Conservation (phyloP, 1,140 invertebrate genomes). For the Brachionus rubens region DNA sequence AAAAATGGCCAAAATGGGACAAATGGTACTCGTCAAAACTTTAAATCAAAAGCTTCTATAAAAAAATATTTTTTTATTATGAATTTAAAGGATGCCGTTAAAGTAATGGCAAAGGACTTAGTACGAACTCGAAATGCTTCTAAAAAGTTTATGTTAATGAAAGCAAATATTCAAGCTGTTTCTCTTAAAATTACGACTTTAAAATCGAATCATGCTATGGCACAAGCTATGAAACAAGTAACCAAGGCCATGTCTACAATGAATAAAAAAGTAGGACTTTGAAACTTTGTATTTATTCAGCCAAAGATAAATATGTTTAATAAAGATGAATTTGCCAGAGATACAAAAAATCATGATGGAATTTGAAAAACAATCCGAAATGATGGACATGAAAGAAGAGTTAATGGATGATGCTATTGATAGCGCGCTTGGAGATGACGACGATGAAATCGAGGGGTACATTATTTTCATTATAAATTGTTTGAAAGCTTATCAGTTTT, state of each 20-base stretch:
- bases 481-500: conserved; percentile 8
- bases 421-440: conserved; percentile 96
- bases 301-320: conserved; percentile 51
- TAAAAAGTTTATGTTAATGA: conserved; percentile 99
- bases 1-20: conserved; percentile 96
- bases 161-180: conserved; percentile 95
- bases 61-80: neutral
- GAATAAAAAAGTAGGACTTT: conserved; percentile 72
- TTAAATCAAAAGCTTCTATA: neutral
- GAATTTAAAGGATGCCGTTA: conserved; percentile 76
- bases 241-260: conserved; percentile 96
- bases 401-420: conserved; percentile 99
- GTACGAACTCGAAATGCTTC: conserved; percentile 89
- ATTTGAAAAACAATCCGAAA: conserved; percentile 98
- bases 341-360: conserved; percentile 98
- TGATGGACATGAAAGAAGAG: conserved; percentile 99
- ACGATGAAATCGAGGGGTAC: conserved; percentile 82
- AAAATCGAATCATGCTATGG: conserved; percentile 97
- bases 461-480: conserved; percentile 50
- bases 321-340: conserved; percentile 93
- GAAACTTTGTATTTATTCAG: neutral
- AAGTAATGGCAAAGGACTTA: conserved; percentile 99
- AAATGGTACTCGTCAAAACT: conserved; percentile 68
- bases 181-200: conserved; percentile 96
- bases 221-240: conserved; percentile 97